These are phyloP conservation scores for Drosophila setifemur DNA, from an alignment of 1,140 invertebrate species.

Conservation along the genomic window DNA sequence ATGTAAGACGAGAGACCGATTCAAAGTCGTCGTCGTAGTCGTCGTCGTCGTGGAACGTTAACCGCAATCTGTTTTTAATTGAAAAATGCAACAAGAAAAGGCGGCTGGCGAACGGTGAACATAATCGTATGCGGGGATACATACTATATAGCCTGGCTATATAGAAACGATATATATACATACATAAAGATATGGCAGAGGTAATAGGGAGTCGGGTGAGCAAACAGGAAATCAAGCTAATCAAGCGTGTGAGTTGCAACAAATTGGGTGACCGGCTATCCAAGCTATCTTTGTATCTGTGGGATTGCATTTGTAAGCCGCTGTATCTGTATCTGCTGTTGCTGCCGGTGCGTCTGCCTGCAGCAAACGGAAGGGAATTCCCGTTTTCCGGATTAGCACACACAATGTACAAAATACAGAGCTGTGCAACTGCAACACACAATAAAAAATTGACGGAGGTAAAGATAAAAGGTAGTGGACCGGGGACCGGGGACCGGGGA, in stretches of 20 bases:
- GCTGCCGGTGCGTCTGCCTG: conserved; percentile 45
- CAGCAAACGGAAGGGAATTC: conserved; percentile 71
- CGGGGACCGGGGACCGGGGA: not conserved
- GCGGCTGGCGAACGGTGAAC: conserved; percentile 21
- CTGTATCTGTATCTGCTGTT: conserved; percentile 15
- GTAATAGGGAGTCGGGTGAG: not conserved
- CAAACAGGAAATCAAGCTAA: conserved; percentile 75
- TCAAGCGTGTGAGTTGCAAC: conserved; percentile 71
- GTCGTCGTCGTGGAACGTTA: conserved; percentile 57
- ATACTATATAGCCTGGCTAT: not conserved
- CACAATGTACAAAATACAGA: conserved; percentile 29
- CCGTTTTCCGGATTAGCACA: conserved; percentile 72
- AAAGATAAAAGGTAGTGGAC: not conserved
- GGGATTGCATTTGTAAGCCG: not conserved
- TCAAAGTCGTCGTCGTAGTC: conserved; percentile 66
- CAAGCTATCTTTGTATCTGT: not conserved
- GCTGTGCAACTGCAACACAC: not conserved
- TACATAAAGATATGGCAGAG: no score
- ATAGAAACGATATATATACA: not conserved
- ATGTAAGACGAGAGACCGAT: conserved; percentile 69
- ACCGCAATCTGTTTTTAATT: conserved; percentile 77
- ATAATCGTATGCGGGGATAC: conserved; percentile 22
- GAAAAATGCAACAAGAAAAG: conserved; percentile 34
- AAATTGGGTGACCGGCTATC: conserved; percentile 32
- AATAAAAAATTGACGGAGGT: not conserved